Conservation (phyloP, 2,113 vertebrate genomes). For the Poeciliopsis prolifica region DNA sequence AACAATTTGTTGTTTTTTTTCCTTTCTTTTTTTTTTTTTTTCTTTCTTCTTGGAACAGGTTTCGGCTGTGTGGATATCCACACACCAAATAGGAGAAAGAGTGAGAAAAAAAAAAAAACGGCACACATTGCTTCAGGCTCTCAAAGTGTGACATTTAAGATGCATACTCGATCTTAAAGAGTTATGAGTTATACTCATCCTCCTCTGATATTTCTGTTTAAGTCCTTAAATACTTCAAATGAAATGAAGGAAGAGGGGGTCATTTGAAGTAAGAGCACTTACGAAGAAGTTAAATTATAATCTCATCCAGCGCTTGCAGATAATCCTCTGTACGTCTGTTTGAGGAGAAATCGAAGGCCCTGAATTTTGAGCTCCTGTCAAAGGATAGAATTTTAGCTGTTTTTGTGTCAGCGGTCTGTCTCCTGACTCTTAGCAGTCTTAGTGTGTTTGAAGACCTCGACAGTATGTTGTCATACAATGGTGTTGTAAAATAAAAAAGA, state of each 20-base stretch:
- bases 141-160: constrained; percentile 54
- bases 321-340: constrained; percentile 71
- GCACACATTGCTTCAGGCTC: constrained; percentile 5
- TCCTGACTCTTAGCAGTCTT: too few relatives aligned
- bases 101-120: not conserved
- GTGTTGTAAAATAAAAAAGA: not conserved
- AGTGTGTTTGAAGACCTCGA: not conserved
- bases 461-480: not conserved
- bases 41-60: constrained; percentile 42
- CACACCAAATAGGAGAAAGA: not conserved
- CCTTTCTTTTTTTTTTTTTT: not conserved
- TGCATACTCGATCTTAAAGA: constrained; percentile 40
- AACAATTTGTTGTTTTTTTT: constrained; percentile 33
- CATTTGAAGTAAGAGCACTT: constrained; percentile 63
- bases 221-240: constrained; percentile 65
- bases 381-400: not conserved
- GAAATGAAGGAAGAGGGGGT: constrained; percentile 60
- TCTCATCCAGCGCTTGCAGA: constrained; percentile 70
- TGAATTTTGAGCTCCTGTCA: constrained; percentile 60
- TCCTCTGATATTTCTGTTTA: constrained; percentile 69
- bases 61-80: not conserved
- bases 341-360: constrained; percentile 55
- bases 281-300: constrained; percentile 71
- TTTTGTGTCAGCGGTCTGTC: not conserved
- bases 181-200: constrained; percentile 46